Evolutionary conservation across 2,797 vertebrate species (phyloP), one percentile per base, ranked within the genome.

Genomic region (Scyliorhinus canicula): DNA sequence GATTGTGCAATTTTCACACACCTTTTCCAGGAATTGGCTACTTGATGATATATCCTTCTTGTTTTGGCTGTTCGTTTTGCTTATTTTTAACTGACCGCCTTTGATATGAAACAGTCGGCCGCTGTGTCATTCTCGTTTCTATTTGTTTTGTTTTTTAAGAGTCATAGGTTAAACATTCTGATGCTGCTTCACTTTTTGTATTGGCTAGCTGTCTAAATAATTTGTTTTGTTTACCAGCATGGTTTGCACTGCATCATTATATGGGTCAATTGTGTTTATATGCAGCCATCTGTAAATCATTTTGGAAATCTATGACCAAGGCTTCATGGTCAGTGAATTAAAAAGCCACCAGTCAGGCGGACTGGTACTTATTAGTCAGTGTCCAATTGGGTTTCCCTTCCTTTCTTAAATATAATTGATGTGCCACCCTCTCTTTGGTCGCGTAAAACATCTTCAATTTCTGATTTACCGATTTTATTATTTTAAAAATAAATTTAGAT

Each of bases 151-250:
- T 82, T 47, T 21, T 1, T 6, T 47, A 82, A 82, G 6, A 44
- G 40, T 47, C 79, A 9, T 47, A 47, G 40, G 21, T 47, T 47
- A 82, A 82, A 82, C 79, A 82, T 82, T 82, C 44, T 47, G 44
- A 82, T 82, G 79, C 79, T 26, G 79, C 47, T 82, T 47, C 44
- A 82, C 71, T 82, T 82, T 82, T 82, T 82, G 79, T 82, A 47
- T 82, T 82, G 79, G 44, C 79, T 47, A 82, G 79, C 79, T 82
- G 79, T 82, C 79, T 82, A 82, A 82, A 79, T 79, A 79, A 82
- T 82, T 82, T 82, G 79, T 82, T 82, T 82, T 82, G 79, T 82
- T 82, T 82, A 82, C 79, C 44, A 47, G 40, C 26, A 24, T 82
- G 40, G 44, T 82, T 74, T 47, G 44, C 44, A 47, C 21, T 47